phyloP scores from a whole-genome alignment of 2,113 vertebrate species.

The Silurus asotus region DNA sequence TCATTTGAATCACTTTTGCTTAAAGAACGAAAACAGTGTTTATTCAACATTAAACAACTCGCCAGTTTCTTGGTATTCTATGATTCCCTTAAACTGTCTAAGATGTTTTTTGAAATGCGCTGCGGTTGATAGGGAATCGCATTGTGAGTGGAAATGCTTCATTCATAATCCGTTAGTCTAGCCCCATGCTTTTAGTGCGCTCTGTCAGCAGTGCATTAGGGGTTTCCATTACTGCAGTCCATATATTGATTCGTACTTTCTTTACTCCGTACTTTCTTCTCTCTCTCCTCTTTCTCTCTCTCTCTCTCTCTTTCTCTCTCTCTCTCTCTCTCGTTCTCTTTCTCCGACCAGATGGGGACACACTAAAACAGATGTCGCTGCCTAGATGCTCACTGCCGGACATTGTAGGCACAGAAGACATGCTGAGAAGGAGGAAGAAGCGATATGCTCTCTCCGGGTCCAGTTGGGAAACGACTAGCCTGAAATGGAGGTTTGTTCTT shows the following conservation, averaged over 20 bases:
- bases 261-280: neutral
- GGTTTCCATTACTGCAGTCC: slow-evolving; percentile 12
- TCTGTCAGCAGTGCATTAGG: slow-evolving; percentile 28
- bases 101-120: neutral
- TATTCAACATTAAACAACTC: neutral
- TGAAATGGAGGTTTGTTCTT: slow-evolving; percentile 79
- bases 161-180: neutral
- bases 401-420: slow-evolving; percentile 73
- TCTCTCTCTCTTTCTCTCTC: slow-evolving; percentile 21
- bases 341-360: slow-evolving; percentile 69
- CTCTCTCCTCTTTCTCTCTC: slow-evolving; percentile 8
- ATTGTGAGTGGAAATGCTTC: neutral
- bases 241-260: slow-evolving; percentile 30
- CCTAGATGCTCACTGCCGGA: slow-evolving; percentile 88
- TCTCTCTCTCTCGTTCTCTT: slow-evolving; percentile 20
- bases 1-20: neutral
- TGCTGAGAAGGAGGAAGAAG: slow-evolving; percentile 71
- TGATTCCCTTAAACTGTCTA: neutral
- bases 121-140: neutral
- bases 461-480: slow-evolving; percentile 74
- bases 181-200: neutral
- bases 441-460: slow-evolving; percentile 77
- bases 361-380: slow-evolving; percentile 76
- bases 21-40: neutral
- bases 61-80: neutral